These are phyloP conservation scores for Formicarius rufipectus DNA, from an alignment of 2,113 vertebrate genomes.

Conservation along the genomic window DNA sequence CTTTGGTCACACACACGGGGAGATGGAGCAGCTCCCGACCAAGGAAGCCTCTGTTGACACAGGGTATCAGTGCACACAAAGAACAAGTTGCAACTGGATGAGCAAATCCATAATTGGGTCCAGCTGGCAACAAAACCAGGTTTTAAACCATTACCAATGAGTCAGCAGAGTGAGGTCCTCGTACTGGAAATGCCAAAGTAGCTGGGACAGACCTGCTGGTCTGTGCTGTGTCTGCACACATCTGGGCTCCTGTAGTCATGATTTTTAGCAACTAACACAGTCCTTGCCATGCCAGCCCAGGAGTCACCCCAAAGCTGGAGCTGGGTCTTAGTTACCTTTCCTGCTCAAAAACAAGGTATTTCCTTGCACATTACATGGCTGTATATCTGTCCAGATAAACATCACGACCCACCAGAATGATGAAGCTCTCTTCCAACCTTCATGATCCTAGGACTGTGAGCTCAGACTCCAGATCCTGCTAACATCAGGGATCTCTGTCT, in stretches of 20 bases:
- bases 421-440: neutral
- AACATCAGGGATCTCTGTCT: neutral
- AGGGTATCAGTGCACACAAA: neutral
- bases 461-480: neutral
- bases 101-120: neutral
- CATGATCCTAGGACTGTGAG: rapidly evolving
- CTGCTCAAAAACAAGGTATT: neutral
- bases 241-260: rapidly evolving
- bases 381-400: neutral
- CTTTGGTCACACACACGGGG: neutral
- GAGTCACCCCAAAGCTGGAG: neutral
- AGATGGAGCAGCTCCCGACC: neutral
- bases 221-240: neutral
- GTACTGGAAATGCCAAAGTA: neutral
- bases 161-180: neutral
- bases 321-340: neutral
- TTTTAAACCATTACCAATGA: neutral
- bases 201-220: neutral
- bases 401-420: rapidly evolving
- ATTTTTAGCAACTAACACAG: neutral
- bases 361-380: rapidly evolving
- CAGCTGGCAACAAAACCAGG: neutral
- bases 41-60: neutral
- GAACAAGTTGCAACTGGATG: rapidly evolving
- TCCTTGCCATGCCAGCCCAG: neutral